phyloP scores from a whole-genome alignment of 2,888 invertebrate genomes.

The Agrilus cyanescens region DNA sequence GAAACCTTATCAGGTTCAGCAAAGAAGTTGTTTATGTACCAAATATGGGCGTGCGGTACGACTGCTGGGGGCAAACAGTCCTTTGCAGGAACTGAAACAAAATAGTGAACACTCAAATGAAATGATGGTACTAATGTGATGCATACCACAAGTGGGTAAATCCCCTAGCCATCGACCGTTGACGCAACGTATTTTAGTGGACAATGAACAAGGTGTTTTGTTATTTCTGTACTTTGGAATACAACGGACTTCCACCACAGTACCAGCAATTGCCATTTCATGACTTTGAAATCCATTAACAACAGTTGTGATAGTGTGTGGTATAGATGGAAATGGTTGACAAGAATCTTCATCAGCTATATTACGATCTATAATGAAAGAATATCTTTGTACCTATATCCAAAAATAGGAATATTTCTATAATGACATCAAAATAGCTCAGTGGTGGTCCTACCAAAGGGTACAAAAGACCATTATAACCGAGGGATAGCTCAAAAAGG shows the following conservation, averaged over 20 bases:
- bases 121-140: background rate
- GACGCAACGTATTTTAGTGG: conserved; percentile 27
- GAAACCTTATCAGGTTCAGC: conserved; percentile 17
- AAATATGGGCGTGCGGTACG: conserved; percentile 26
- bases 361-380: too few relatives aligned
- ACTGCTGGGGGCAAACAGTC: conserved; percentile 30
- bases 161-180: conserved; percentile 34
- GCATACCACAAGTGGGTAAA: conserved; percentile 32
- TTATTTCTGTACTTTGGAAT: conserved; percentile 27
- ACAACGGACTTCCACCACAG: conserved; percentile 30
- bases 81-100: conserved; percentile 26
- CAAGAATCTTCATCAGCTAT: conserved; percentile 11
- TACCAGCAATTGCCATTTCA: conserved; percentile 19
- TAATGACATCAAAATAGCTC: too few relatives aligned
- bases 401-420: too few relatives aligned
- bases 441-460: too few relatives aligned
- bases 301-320: conserved; percentile 18
- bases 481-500: too few relatives aligned
- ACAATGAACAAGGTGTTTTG: conserved; percentile 26
- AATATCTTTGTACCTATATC: too few relatives aligned
- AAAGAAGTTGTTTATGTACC: conserved; percentile 19
- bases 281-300: conserved; percentile 16
- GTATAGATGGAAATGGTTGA: conserved; percentile 10
- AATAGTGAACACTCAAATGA: background rate
- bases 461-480: too few relatives aligned